A percentile compares a stretch with the other conserved stretches of the same genome.
phyloP scores from a whole-genome alignment of 2,113 vertebrate species.

The Proterorhinus semilunaris region DNA sequence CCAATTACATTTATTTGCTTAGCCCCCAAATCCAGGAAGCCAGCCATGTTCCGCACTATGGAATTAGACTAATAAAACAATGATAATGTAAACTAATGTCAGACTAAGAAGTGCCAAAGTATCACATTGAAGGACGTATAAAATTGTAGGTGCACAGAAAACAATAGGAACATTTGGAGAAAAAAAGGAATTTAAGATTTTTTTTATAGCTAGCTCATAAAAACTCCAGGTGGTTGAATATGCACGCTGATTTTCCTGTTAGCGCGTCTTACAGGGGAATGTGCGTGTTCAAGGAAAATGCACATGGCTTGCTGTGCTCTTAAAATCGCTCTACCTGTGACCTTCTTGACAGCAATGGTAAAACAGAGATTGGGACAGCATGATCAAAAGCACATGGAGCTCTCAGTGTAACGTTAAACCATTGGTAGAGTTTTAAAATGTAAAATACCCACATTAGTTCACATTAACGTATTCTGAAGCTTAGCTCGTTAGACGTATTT shows the following conservation, averaged over 20 bases:
- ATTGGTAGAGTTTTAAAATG: too few relatives aligned
- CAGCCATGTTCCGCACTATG: slow-evolving; percentile 16
- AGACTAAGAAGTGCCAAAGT: not conserved
- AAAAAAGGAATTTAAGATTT: slow-evolving; percentile 56
- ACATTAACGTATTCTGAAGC: too few relatives aligned
- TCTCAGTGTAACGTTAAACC: too few relatives aligned
- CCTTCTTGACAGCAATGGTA: not conserved
- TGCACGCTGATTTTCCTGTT: slow-evolving; percentile 44
- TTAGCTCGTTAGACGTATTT: too few relatives aligned
- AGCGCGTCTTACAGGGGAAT: slow-evolving; percentile 30
- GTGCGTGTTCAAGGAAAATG: slow-evolving; percentile 40
- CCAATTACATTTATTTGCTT: slow-evolving; percentile 29
- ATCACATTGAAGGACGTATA: slow-evolving; percentile 1
- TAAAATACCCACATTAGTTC: too few relatives aligned
- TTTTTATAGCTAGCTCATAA: slow-evolving; percentile 62
- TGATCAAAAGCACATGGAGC: too few relatives aligned
- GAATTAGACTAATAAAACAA: slow-evolving; percentile 27
- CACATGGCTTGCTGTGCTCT: slow-evolving; percentile 28
- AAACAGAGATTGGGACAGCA: not conserved
- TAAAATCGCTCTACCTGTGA: not conserved
- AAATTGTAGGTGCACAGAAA: not conserved
- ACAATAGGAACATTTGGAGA: slow-evolving; percentile 24
- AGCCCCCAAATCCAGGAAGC: slow-evolving; percentile 1
- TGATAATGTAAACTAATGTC: slow-evolving; percentile 11
- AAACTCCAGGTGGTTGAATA: slow-evolving; percentile 57